Evolutionary conservation across 92 coral and sea anemone species (phyloP).

Genomic region (Epizoanthus ramosus): DNA sequence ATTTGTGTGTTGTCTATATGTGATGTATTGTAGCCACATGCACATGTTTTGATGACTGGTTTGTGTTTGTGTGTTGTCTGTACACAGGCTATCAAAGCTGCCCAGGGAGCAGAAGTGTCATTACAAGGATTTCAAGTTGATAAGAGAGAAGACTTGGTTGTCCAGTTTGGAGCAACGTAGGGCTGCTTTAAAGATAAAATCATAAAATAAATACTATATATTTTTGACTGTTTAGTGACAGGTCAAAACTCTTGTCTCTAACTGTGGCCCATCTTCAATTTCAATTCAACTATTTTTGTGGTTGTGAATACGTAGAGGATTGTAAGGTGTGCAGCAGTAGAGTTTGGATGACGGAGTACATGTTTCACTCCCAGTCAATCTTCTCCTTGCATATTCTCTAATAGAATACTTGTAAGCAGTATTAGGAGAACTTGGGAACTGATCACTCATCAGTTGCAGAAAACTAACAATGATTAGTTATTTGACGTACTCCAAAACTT

Average conservation of each 20-base stretch:
- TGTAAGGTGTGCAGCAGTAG: too few relatives aligned
- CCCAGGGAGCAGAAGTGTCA: slow-evolving; percentile 83
- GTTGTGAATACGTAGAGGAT: not conserved
- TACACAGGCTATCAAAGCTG: slow-evolving; percentile 75
- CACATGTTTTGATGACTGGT: too few relatives aligned
- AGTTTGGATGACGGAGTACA: too few relatives aligned
- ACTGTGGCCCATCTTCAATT: not conserved
- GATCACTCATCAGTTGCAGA: too few relatives aligned
- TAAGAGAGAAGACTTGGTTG: slow-evolving; percentile 88
- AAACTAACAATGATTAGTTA: too few relatives aligned
- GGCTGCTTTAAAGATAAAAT: not conserved
- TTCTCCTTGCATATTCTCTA: too few relatives aligned
- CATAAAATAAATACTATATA: not conserved
- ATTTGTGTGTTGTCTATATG: too few relatives aligned
- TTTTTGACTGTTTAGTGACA: not conserved
- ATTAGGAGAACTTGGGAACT: too few relatives aligned
- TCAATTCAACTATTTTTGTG: not conserved
- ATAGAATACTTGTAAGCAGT: too few relatives aligned
- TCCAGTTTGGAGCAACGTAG: slow-evolving; percentile 94
- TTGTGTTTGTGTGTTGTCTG: not conserved
- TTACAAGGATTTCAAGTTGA: slow-evolving; percentile 86
- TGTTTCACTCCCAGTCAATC: too few relatives aligned
- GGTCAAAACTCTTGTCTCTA: not conserved
- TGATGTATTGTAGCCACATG: too few relatives aligned
- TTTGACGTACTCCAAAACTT: too few relatives aligned